Percentiles rank a stretch among this genome's conserved stretches.
phyloP scores from a whole-genome alignment of 2,797 vertebrate genomes.

The Lagodon rhomboides region DNA sequence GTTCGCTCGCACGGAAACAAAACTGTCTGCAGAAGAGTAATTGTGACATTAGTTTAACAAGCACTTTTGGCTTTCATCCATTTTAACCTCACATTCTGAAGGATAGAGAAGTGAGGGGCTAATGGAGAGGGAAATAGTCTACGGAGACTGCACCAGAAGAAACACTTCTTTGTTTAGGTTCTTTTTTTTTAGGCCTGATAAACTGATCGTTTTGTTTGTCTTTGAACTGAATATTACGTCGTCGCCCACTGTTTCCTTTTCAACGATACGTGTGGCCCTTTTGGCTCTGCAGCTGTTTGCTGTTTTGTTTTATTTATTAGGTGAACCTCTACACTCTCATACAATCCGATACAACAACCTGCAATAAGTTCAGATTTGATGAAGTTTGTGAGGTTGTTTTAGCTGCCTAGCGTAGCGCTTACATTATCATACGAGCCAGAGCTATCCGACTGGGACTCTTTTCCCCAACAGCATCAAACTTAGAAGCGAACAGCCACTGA shows the following conservation, averaged over 20 bases:
- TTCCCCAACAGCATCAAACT: too few relatives aligned
- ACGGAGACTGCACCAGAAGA: slow-evolving; percentile 32
- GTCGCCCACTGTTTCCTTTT: not conserved
- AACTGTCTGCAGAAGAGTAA: slow-evolving; percentile 44
- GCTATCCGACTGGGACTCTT: too few relatives aligned
- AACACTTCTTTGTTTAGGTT: not conserved
- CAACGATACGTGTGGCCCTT: too few relatives aligned
- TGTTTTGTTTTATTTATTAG: too few relatives aligned
- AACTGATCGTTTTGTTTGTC: slow-evolving; percentile 17
- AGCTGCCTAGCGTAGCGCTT: too few relatives aligned
- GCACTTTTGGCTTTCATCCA: slow-evolving; percentile 68
- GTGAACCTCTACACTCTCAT: not conserved
- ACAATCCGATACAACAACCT: too few relatives aligned
- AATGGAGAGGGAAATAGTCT: slow-evolving; percentile 36
- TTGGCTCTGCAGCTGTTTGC: not conserved
- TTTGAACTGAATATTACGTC: not conserved
- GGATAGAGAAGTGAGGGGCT: slow-evolving; percentile 25
- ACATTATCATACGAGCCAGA: too few relatives aligned
- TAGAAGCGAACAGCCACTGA: too few relatives aligned
- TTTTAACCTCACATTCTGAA: slow-evolving; percentile 38
- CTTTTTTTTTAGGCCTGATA: not conserved
- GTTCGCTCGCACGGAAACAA: slow-evolving; percentile 21
- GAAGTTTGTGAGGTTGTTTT: too few relatives aligned
- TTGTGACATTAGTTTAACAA: slow-evolving; percentile 66
- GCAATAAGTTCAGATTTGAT: not conserved